These are phyloP conservation scores for Palythoa grandis DNA, from an alignment of 92 coral and sea anemone genomes.

Conservation along the genomic window DNA sequence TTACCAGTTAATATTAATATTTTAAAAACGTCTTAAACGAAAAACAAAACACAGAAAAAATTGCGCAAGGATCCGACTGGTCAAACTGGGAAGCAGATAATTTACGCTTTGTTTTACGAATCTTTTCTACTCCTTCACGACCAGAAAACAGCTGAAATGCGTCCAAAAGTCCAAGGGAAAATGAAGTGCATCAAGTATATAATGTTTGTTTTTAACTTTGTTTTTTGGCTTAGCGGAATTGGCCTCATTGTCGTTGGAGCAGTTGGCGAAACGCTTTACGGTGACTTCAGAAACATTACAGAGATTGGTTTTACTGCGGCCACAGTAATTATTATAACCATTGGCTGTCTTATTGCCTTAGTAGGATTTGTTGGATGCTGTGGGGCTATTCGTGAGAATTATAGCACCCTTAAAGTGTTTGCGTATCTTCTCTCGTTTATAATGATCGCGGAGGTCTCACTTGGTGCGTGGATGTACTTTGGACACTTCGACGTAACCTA, in stretches of 20 bases:
- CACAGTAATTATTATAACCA: conserved; percentile 61
- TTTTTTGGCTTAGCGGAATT: conserved; percentile 67
- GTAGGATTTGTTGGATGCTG: conserved; percentile 71
- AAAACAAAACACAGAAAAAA: not conserved
- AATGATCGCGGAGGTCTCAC: conserved; percentile 59
- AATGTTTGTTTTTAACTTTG: conserved; percentile 61
- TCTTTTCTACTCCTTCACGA: not conserved
- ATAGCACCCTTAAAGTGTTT: conserved; percentile 60
- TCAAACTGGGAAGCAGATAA: not conserved
- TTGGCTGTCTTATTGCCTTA: conserved; percentile 62
- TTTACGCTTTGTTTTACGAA: not conserved
- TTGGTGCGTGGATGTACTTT: conserved; percentile 72
- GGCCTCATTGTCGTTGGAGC: conserved; percentile 70
- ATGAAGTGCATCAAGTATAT: conserved; percentile 74
- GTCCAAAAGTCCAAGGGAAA: conserved; percentile 50
- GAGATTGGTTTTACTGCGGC: conserved; percentile 71
- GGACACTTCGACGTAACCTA: conserved; percentile 64
- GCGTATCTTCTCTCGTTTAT: conserved; percentile 61
- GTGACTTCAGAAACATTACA: conserved; percentile 64
- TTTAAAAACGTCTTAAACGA: not conserved
- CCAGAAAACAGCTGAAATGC: conserved; percentile 45
- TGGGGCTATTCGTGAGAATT: conserved; percentile 68
- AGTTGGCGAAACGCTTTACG: conserved; percentile 69
- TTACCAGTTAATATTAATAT: conserved; percentile 14
- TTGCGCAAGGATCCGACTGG: conserved; percentile 16